phyloP scores from a whole-genome alignment of 2,113 vertebrate species.

The Pluvialis apricaria region DNA sequence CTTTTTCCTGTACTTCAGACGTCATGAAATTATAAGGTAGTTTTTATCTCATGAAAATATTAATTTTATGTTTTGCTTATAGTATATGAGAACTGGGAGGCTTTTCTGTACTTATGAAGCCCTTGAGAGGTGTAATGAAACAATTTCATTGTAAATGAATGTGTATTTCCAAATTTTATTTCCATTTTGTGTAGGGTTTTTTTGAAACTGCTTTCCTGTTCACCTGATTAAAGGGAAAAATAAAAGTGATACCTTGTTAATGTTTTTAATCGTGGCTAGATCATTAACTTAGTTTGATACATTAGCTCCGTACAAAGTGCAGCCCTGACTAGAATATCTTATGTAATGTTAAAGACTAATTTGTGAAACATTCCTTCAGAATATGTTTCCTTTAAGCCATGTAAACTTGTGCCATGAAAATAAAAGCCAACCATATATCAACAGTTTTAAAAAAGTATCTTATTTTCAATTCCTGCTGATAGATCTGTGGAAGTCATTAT shows the following conservation, averaged over 20 bases:
- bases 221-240: not conserved
- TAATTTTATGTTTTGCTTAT: not conserved
- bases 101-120: not conserved
- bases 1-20: not conserved
- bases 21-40: not conserved
- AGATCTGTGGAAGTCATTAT: not conserved
- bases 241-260: not conserved
- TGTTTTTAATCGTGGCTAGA: not conserved
- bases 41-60: not conserved
- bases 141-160: not conserved
- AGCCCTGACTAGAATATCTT: not conserved
- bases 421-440: not conserved
- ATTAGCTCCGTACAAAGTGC: not conserved
- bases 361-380: not conserved
- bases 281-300: not conserved
- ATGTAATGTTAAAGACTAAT: not conserved
- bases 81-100: not conserved
- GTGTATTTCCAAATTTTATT: not conserved
- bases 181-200: not conserved
- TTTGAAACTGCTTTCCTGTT: not conserved
- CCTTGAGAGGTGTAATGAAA: conserved; percentile 1
- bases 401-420: not conserved
- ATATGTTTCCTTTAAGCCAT: not conserved
- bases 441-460: not conserved
- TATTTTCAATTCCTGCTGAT: not conserved